Evolutionary conservation across 1,140 invertebrate genomes (phyloP).

Genomic region (Hylaeus volcanicus): DNA sequence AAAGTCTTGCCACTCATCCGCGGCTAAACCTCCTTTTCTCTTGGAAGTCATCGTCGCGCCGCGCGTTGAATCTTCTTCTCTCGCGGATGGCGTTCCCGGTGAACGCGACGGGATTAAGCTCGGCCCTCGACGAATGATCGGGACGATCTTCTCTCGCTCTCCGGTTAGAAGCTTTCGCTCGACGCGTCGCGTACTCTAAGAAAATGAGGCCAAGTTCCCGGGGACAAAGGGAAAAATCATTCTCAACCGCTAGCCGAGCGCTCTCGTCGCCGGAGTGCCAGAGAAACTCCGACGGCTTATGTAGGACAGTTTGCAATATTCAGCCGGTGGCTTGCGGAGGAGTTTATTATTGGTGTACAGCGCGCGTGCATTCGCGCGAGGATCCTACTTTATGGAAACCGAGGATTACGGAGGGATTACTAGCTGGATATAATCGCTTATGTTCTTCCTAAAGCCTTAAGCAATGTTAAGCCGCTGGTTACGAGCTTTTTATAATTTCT

Average conservation of each 20-base stretch:
- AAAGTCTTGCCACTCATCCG: constrained; percentile 65
- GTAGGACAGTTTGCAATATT: constrained; percentile 33
- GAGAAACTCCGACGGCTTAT: neutral
- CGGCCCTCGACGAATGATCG: constrained; percentile 47
- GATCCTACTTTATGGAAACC: constrained; percentile 46
- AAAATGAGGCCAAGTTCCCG: constrained; percentile 5
- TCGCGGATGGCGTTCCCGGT: constrained; percentile 15
- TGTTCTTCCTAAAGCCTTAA: constrained; percentile 32
- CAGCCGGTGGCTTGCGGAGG: constrained; percentile 10
- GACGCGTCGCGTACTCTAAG: neutral
- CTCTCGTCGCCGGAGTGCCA: neutral
- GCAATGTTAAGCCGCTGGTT: constrained; percentile 36
- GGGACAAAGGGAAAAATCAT: neutral
- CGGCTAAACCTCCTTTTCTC: constrained; percentile 69
- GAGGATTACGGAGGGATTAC: constrained; percentile 45
- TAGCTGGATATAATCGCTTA: constrained; percentile 48
- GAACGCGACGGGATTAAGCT: constrained; percentile 51
- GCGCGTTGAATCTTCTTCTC: constrained; percentile 46
- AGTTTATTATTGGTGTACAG: constrained; percentile 36
- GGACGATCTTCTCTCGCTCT: constrained; percentile 31
- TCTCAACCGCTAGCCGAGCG: neutral
- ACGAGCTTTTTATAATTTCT: constrained; percentile 33
- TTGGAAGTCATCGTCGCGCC: constrained; percentile 56
- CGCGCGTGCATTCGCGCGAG: constrained; percentile 18
- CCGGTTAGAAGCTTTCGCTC: constrained; percentile 7